Base-by-base conservation (phyloP, 2,113 vertebrate genomes). In the Solea solea region DNA sequence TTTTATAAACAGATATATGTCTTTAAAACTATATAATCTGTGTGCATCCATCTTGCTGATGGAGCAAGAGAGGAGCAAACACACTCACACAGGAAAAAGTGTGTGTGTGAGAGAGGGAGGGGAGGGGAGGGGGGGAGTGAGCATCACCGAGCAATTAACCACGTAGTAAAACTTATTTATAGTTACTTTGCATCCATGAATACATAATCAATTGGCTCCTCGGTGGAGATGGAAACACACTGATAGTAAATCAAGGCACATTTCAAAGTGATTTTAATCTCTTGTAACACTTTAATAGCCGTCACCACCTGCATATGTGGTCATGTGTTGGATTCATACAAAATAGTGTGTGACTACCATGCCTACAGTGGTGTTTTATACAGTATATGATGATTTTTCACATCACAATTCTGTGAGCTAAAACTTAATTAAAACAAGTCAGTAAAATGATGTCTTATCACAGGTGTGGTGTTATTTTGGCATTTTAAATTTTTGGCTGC, bases 91-190 rank as follows among this genome's bases (percentile, higher is more conserved):
- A 48, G 45, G 6, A 13, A 12, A 28, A 54, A 28, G 27, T 28
- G 12, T 34, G 12, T 34, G 25, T 48, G 12, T 48, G 25, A 12
- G 52, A 2, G 16, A 54, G 46, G 76, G 45, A 15, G 46, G 14
- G 15, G 14, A 4, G 2, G 12, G 54, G 46, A 80, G 45, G 15
- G 45, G 14, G 15, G 14, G 14, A 7, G 12, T 52, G 16, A 60
- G 48, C 25, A 78, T 52, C 54, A 49, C 45, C 40, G 56, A 63
- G 68, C 56, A 80, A 74, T 82, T 86, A 80, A 67, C 42, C 21
- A 64, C 73, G 71, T 73, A 59, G 64, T 78, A 62, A 72, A 72
- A 9, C 51, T 53, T 81, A 69, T 75, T 75, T 81, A 78, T 74
- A 27, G 70, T 53, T 70, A 51, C 53, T 78, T 81, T 66, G 58